Conservation (phyloP, 2,113 vertebrate species). For the Dryoscopus gambensis region DNA sequence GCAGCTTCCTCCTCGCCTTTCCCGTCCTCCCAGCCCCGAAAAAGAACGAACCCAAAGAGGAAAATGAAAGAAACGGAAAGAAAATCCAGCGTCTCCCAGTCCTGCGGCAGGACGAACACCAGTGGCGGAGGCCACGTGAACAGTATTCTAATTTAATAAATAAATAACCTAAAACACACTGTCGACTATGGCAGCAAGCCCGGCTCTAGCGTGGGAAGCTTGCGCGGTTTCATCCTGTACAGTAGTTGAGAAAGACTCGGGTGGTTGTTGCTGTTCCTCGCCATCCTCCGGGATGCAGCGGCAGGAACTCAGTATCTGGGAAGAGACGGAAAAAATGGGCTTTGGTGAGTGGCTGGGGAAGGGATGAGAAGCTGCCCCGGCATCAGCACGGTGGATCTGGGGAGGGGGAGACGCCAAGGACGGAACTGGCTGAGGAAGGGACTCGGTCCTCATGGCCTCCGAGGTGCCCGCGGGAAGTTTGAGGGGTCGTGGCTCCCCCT, state of each 20-base stretch:
- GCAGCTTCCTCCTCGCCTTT: neutral
- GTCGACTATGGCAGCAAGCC: conserved; percentile 69
- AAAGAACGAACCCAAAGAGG: neutral
- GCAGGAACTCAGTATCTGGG: conserved; percentile 84
- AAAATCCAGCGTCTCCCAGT: conserved; percentile 15
- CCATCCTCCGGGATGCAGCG: conserved; percentile 25
- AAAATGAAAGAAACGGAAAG: neutral
- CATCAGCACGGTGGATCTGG: rapidly evolving
- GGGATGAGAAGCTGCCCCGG: rapidly evolving
- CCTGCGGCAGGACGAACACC: conserved; percentile 65
- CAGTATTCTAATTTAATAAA: conserved; percentile 87
- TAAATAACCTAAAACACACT: conserved; percentile 84
- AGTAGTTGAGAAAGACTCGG: conserved; percentile 71
- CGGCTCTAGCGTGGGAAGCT: conserved; percentile 71
- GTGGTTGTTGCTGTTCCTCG: conserved; percentile 38
- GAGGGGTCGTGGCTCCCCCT: rapidly evolving
- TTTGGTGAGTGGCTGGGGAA: neutral
- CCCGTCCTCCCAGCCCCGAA: neutral
- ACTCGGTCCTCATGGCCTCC: rapidly evolving
- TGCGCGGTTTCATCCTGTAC: conserved; percentile 67
- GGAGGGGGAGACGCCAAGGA: rapidly evolving
- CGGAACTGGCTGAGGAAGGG: neutral
- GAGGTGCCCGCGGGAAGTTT: rapidly evolving
- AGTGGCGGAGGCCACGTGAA: conserved; percentile 71
- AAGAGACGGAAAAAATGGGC: neutral